These are phyloP conservation scores for Hyaena hyaena DNA, from an alignment of 2,113 vertebrate species.

Conservation along the genomic window DNA sequence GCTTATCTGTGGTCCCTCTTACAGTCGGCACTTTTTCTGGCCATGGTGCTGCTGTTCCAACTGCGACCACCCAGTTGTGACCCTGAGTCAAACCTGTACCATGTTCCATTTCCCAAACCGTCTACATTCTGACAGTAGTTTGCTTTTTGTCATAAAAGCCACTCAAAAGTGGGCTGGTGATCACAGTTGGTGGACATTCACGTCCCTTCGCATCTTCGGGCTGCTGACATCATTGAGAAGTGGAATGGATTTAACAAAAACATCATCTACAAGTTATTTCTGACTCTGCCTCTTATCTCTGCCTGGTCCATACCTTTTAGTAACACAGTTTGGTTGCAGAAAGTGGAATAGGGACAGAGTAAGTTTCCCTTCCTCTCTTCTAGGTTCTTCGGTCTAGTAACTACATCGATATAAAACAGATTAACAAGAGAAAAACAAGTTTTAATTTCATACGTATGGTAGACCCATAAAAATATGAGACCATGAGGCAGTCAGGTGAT, in stretches of 20 bases:
- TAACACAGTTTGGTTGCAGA: not conserved
- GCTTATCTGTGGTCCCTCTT: not conserved
- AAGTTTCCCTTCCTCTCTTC: not conserved
- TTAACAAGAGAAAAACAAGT: not conserved
- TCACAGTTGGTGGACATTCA: not conserved
- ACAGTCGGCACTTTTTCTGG: not conserved
- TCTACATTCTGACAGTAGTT: not conserved
- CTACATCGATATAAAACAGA: not conserved
- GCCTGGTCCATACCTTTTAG: not conserved
- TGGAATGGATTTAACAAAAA: not conserved
- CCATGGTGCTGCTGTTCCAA: not conserved
- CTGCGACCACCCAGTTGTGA: not conserved
- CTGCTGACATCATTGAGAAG: not conserved
- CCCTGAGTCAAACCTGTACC: not conserved
- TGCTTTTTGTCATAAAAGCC: not conserved
- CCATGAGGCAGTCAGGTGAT: not conserved
- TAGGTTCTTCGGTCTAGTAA: not conserved
- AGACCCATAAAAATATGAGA: not conserved
- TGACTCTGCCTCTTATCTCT: not conserved
- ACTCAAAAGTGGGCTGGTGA: not conserved
- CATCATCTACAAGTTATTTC: not conserved
- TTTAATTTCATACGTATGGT: not conserved
- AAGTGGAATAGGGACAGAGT: not conserved
- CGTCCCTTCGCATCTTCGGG: not conserved
- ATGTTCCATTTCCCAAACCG: not conserved